Evolutionary conservation across 2,888 invertebrate species (phyloP), one percentile per base, ranked within the genome.

Genomic region (Cenopis cana): DNA sequence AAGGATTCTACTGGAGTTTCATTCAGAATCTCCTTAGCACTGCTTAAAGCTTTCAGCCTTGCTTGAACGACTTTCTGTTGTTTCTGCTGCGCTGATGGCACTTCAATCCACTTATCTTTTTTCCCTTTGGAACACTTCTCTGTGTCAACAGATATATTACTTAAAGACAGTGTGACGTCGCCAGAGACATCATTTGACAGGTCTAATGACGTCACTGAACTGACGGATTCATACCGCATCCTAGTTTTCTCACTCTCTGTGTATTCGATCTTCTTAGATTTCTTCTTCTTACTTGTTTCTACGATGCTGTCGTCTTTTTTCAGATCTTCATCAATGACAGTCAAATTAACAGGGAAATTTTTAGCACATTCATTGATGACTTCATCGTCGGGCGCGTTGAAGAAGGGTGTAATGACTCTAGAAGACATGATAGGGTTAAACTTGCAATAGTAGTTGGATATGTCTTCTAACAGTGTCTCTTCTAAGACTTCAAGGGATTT

Each of bases 391-490:
- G 95, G 94, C 0, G 95, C 95, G 57, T 94, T 94, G 20, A 91
- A 95, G 80, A 95, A 95, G 0, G 96, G 96, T 0, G 96, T 96
- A n/a, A 96, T 95, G 2, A 95, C 88, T 60, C 96, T 90, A 33
- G 94, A 95, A 4, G 94, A 88, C 94, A 96, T 90, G 75, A 93
- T 87, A 50, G 94, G 89, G 81, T 95, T 94, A 82, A 95, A 93
- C 72, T 94, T 89, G 72, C 95, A 94, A 81, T 97, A 97, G 84
- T 95, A 96, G 5, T 90, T 88, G 2, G 95, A 95, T 18, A 98
- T 91, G 55, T 96, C 95, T 56, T 94, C 91, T 33, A 97, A 84
- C 0, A 96, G 87, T 0, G 91, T 89, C 1, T 94, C 90, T 73
- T 96, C 95, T 69, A 97, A 84, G 17, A 92, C 85, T 73, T 97